Conservation (phyloP, 1,140 invertebrate species). For the Planococcus citri region DNA sequence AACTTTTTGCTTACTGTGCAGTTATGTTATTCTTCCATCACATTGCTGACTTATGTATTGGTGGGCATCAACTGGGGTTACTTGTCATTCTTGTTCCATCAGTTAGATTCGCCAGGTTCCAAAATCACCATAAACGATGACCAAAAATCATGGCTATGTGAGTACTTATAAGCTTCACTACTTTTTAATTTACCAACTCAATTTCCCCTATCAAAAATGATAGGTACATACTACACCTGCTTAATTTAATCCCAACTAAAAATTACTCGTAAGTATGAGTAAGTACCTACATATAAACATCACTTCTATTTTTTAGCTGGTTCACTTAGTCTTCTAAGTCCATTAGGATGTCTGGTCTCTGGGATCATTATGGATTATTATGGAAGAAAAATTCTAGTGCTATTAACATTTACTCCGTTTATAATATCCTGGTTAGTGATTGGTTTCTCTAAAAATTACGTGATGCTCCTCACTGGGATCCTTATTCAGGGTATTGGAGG, state of each 20-base stretch:
- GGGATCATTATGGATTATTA: background rate
- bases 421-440: background rate
- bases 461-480: background rate
- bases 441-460: background rate
- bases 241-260: no score
- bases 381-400: background rate
- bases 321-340: background rate
- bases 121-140: background rate
- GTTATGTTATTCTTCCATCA: background rate
- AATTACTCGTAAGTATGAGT: no score
- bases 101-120: background rate
- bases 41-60: background rate
- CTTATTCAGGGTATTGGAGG: background rate
- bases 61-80: background rate
- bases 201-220: no score
- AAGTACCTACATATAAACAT: no score
- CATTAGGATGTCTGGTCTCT: background rate
- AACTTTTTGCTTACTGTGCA: background rate
- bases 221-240: no score
- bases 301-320: no score
- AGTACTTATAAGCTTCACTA: no score
- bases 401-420: background rate
- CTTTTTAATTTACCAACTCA: no score
- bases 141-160: constrained; percentile 23
- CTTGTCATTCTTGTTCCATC: constrained; percentile 3